A percentile compares a stretch with the other conserved stretches of the same genome.
Evolutionary conservation across 2,888 invertebrate species (phyloP).

Genomic region (Congeria kusceri): DNA sequence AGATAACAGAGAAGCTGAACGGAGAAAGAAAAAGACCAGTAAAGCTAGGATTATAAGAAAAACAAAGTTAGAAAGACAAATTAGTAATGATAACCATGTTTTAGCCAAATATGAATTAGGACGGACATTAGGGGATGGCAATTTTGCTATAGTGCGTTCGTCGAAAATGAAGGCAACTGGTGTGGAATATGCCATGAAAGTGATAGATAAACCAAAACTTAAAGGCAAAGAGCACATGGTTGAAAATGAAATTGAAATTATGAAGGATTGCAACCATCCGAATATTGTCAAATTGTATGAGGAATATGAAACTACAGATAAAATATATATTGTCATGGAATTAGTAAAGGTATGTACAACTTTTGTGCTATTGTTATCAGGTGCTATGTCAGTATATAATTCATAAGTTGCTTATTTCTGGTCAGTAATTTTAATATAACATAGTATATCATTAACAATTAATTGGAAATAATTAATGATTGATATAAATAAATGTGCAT

Average conservation of each 20-base stretch:
- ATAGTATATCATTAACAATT: too few species aligned
- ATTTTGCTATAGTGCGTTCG: slow-evolving; percentile 85
- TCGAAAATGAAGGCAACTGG: slow-evolving; percentile 78
- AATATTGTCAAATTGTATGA: slow-evolving; percentile 85
- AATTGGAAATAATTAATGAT: too few species aligned
- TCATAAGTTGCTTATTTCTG: not conserved
- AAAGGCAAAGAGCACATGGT: slow-evolving; percentile 85
- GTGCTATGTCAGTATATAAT: not conserved
- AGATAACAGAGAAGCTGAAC: slow-evolving; percentile 55
- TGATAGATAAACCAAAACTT: slow-evolving; percentile 85
- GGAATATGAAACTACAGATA: slow-evolving; percentile 84
- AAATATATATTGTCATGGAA: slow-evolving; percentile 85
- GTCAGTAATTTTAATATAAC: too few species aligned
- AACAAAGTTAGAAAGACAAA: slow-evolving; percentile 82
- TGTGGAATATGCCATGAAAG: slow-evolving; percentile 84
- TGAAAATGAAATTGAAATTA: slow-evolving; percentile 85
- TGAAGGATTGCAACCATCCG: slow-evolving; percentile 84
- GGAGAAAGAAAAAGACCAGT: slow-evolving; percentile 60
- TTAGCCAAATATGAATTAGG: slow-evolving; percentile 82
- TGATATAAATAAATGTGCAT: too few species aligned
- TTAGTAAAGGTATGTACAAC: slow-evolving; percentile 83
- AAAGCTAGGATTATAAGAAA: slow-evolving; percentile 76
- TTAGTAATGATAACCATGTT: slow-evolving; percentile 80
- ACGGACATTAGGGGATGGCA: slow-evolving; percentile 85
- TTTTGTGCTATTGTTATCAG: too few species aligned